Evolutionary conservation across 2,888 invertebrate genomes (phyloP).

Genomic region (Petrolisthes manimaculis): DNA sequence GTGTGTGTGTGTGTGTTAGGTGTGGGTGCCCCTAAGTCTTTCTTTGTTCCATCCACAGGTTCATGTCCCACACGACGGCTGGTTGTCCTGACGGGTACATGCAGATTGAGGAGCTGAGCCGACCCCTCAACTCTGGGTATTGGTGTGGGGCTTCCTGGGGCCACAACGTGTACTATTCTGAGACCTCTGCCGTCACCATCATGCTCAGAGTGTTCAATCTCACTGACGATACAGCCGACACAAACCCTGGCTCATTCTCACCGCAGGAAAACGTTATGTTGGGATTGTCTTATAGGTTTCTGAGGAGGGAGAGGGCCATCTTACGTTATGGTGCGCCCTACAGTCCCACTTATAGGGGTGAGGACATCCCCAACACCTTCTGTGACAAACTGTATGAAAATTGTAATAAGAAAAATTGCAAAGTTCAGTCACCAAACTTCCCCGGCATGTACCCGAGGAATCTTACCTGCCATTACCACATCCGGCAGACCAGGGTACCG

Average conservation of each 20-base stretch:
- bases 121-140: slow-evolving; percentile 62
- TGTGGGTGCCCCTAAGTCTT: too few species aligned
- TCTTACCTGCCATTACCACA: slow-evolving; percentile 74
- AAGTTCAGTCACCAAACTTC: slow-evolving; percentile 89
- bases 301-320: slow-evolving; percentile 66
- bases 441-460: slow-evolving; percentile 90
- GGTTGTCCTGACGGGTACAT: slow-evolving; percentile 82
- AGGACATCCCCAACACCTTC: slow-evolving; percentile 81
- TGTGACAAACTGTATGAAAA: slow-evolving; percentile 83
- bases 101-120: slow-evolving; percentile 65
- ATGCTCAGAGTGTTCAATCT: slow-evolving; percentile 78
- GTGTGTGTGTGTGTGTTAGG: slow-evolving; percentile 59
- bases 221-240: slow-evolving; percentile 19
- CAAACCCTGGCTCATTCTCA: slow-evolving; percentile 46
- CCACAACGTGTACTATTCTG: slow-evolving; percentile 87
- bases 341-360: slow-evolving; percentile 81
- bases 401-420: slow-evolving; percentile 79
- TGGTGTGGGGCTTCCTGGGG: slow-evolving; percentile 90
- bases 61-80: slow-evolving; percentile 83
- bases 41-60: slow-evolving; percentile 73
- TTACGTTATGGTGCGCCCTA: slow-evolving; percentile 65
- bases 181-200: slow-evolving; percentile 83
- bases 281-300: slow-evolving; percentile 61
- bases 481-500: slow-evolving; percentile 70
- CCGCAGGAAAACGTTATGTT: slow-evolving; percentile 60